phyloP scores from a whole-genome alignment of 2,888 invertebrate genomes.

The Tiliacea citrago region DNA sequence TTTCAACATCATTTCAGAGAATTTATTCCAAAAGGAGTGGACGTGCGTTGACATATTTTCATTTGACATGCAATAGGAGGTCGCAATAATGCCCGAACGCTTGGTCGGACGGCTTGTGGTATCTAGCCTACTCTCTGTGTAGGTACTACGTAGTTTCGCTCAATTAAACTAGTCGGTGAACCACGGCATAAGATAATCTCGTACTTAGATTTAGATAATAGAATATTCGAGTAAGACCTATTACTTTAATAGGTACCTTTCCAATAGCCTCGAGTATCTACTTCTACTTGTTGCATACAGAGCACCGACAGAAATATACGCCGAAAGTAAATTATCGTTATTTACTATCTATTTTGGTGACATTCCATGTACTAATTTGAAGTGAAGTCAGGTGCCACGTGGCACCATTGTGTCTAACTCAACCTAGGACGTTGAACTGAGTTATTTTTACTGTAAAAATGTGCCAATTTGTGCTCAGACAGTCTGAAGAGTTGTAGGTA shows the following conservation, averaged over 20 bases:
- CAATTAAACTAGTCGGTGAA: conserved; percentile 26
- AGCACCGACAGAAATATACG: neutral
- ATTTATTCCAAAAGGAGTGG: no score
- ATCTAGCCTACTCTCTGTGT: no score
- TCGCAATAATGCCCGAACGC: no score
- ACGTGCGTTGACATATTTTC: no score
- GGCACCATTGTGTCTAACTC: conserved; percentile 27
- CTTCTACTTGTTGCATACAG: neutral
- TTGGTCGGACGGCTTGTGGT: no score
- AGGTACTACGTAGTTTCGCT: conserved; percentile 8
- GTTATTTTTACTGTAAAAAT: conserved; percentile 30
- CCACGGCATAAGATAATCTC: neutral
- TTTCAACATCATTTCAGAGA: no score
- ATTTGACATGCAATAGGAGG: no score
- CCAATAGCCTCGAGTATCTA: neutral
- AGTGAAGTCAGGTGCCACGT: conserved; percentile 21
- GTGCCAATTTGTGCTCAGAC: conserved; percentile 7
- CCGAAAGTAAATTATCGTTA: neutral
- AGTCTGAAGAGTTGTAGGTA: neutral
- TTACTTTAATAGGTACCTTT: neutral
- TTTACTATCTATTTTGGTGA: conserved; percentile 11
- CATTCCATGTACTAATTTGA: conserved; percentile 17
- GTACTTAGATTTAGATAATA: neutral
- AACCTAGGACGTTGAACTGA: neutral
- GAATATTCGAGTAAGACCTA: neutral